These are phyloP conservation scores for Psilopsiagon aurifrons DNA, from an alignment of 2,113 vertebrate genomes.

Conservation along the genomic window DNA sequence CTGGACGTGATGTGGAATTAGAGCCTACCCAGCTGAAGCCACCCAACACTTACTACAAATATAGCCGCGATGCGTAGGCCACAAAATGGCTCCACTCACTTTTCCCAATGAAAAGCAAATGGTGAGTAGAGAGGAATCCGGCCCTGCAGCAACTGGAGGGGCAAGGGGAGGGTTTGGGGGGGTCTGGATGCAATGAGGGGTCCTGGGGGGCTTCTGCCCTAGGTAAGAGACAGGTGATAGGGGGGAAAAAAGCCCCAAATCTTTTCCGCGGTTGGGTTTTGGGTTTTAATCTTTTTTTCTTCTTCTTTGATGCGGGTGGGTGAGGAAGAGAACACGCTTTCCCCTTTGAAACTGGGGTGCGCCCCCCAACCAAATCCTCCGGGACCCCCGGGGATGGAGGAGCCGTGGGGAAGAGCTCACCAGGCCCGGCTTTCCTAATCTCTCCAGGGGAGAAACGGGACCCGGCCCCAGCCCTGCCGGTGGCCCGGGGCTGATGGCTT, in stretches of 20 bases:
- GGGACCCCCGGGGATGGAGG: background rate
- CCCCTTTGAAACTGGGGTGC: background rate
- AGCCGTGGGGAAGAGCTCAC: background rate
- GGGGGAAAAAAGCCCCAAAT: no score
- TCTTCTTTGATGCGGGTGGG: background rate
- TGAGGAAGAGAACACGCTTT: background rate
- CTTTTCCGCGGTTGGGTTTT: background rate
- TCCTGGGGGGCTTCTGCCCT: background rate
- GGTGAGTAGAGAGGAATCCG: conserved; percentile 76
- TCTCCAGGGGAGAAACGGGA: background rate
- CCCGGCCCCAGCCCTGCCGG: background rate
- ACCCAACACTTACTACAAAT: conserved; percentile 79
- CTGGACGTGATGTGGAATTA: conserved; percentile 88
- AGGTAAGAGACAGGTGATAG: background rate
- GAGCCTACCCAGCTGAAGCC: conserved; percentile 79
- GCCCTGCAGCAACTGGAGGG: background rate
- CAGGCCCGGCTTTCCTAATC: background rate
- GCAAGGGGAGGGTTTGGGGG: background rate
- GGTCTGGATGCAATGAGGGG: background rate
- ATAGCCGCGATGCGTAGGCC: conserved; percentile 87
- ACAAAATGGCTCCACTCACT: conserved; percentile 93
- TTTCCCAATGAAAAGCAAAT: conserved; percentile 86
- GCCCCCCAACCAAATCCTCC: background rate
- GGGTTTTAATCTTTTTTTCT: background rate
- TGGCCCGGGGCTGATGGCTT: background rate